Percentiles rank a stretch among this genome's conserved stretches.
phyloP scores from a whole-genome alignment of 2,797 vertebrate species.

The Pterois miles region DNA sequence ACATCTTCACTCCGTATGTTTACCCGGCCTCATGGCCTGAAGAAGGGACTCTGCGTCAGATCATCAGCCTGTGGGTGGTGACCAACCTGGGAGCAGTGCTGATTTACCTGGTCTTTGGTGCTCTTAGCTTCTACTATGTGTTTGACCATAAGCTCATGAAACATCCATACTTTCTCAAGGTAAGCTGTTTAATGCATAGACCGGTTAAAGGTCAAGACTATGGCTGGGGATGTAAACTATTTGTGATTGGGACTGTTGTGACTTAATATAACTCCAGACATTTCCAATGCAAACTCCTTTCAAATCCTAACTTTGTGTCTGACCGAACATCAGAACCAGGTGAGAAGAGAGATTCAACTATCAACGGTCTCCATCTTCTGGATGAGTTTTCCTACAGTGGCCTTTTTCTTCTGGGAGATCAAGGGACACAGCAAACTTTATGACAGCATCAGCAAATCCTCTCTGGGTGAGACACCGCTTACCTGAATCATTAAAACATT shows the following conservation, averaged over 20 bases:
- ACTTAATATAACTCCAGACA: not conserved
- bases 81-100: slow-evolving; percentile 88
- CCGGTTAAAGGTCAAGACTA: not conserved
- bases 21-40: slow-evolving; percentile 81
- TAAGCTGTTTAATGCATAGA: slow-evolving; percentile 47
- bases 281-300: not conserved
- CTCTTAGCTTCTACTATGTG: slow-evolving; percentile 88
- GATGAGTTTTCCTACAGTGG: slow-evolving; percentile 93
- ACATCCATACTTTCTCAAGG: slow-evolving; percentile 93
- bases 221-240: not conserved
- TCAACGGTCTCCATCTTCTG: slow-evolving; percentile 86
- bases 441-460: slow-evolving; percentile 82
- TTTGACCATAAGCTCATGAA: slow-evolving; percentile 91
- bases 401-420: slow-evolving; percentile 90
- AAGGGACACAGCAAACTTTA: slow-evolving; percentile 93
- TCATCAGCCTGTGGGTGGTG: slow-evolving; percentile 88
- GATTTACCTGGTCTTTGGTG: slow-evolving; percentile 88
- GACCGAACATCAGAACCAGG: slow-evolving; percentile 85
- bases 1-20: slow-evolving; percentile 88
- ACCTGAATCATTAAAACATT: not conserved
- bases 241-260: not conserved
- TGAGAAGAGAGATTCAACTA: slow-evolving; percentile 86
- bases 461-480: slow-evolving; percentile 79
- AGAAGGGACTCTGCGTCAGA: slow-evolving; percentile 78
- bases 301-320: not conserved